Evolutionary conservation across 2,113 vertebrate genomes (phyloP).

Genomic region (Parus major): DNA sequence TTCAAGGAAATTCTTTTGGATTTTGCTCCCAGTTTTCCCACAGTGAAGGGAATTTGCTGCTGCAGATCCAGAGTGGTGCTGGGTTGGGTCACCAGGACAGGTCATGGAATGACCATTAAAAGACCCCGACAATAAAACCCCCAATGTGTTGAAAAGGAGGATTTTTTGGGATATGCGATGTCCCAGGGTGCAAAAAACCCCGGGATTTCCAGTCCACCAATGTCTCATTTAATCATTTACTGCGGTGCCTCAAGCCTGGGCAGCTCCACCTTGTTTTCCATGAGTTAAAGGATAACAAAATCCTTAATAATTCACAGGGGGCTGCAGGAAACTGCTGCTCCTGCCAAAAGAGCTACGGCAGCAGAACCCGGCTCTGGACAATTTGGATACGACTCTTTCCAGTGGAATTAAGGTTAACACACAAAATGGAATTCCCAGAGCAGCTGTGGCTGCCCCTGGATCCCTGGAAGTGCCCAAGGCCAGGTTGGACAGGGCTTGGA

Average conservation of each 20-base stretch:
- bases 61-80: neutral
- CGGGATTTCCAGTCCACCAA: neutral
- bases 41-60: neutral
- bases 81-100: neutral
- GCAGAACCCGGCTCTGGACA: neutral
- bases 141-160: rapidly evolving
- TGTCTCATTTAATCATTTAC: conserved; percentile 7
- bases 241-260: neutral
- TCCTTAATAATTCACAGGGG: neutral
- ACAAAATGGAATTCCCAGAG: neutral
- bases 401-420: neutral
- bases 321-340: neutral
- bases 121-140: neutral
- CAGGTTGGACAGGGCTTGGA: neutral
- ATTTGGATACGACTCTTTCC: rapidly evolving
- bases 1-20: neutral
- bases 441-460: neutral
- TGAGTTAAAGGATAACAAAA: conserved; percentile 39
- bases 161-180: neutral
- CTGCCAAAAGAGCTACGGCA: neutral
- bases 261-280: neutral
- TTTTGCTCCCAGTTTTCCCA: neutral
- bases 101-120: neutral
- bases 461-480: neutral
- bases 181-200: neutral